These are phyloP conservation scores for Oryzias woworae DNA, from an alignment of 2,113 vertebrate species.

Conservation along the genomic window DNA sequence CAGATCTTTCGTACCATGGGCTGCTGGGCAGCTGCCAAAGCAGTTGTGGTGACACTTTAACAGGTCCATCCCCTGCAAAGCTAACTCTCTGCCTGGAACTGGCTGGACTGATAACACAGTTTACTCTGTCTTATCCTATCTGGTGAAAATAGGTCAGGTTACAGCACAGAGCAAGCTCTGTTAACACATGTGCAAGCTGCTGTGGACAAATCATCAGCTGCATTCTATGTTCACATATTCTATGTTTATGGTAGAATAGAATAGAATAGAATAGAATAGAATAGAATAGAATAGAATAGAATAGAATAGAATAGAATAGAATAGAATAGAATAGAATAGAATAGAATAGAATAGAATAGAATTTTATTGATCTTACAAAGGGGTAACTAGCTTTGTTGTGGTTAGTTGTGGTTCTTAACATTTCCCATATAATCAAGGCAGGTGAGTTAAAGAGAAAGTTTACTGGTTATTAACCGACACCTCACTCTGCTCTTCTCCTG, in stretches of 20 bases:
- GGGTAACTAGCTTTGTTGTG: too few species aligned
- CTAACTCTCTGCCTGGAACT: conserved; percentile 51
- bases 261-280: neutral
- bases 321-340: neutral
- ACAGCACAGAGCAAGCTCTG: conserved; percentile 57
- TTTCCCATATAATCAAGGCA: neutral
- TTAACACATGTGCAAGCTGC: conserved; percentile 55
- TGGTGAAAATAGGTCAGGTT: conserved; percentile 73
- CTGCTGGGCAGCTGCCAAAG: conserved; percentile 43
- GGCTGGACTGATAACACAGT: conserved; percentile 71
- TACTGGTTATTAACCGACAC: conserved; percentile 45
- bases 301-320: neutral
- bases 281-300: too few species aligned
- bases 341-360: too few species aligned
- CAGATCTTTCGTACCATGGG: conserved; percentile 54
- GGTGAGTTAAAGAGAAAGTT: conserved; percentile 1
- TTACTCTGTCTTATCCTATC: conserved; percentile 68
- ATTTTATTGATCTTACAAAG: too few species aligned
- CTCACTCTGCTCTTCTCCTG: conserved; percentile 21
- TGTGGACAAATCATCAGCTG: conserved; percentile 15
- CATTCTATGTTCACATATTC: conserved; percentile 10
- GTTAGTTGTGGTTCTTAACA: neutral
- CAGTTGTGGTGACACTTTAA: conserved; percentile 74
- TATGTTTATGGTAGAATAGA: neutral
- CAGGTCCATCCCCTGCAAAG: conserved; percentile 70